Evolutionary conservation across 2,888 invertebrate species (phyloP), one percentile per base, ranked within the genome.

Genomic region (Nemoura dubitans): DNA sequence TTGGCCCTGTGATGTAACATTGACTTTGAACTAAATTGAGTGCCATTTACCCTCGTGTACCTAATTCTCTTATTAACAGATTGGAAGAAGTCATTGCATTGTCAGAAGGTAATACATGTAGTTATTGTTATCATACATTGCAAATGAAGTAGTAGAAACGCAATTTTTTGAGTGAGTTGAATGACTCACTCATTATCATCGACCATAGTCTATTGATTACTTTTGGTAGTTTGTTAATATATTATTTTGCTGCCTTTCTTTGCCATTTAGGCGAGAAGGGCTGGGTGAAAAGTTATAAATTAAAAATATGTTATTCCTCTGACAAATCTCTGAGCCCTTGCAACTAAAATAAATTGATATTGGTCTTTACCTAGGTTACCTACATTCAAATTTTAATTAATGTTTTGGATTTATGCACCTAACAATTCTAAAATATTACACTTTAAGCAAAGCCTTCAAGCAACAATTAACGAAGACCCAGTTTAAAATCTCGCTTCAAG

Each of bases 1-100:
- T 59, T 59, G 59, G 59, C 59, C 59, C 21, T 59, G 16, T 59
- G 59, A 59, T 59, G 59, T 59, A 59, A 59, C 59, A 59, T 59
- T 59, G 59, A 59, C 59, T 59, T 59, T 59, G 59, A 59, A 59
- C 59, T 59, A 59, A 21, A 59, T 59, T 59, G 59, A 59, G 59
- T 59, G 59, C 59, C 21, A 59, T 7, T 59, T 59, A 59, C n/a
- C n/a, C n/a, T n/a, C 14, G 59, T 59, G 21, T 59, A 59, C 36
- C 36, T 36, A 36, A 59, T 59, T 59, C 14, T 2, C 3, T 59
- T 7, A 59, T 59, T 59, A 59, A 21, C 59, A 59, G 59, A 59
- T 59, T 59, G 59, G 59, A 10, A 59, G 59, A 59, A 59, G 59
- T 59, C 59, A 59, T 59, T 59, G 59, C 59, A 59, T 59, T 59